Base-by-base conservation (phyloP, 2,888 invertebrate species). In the Allolobophora icterica region DNA sequence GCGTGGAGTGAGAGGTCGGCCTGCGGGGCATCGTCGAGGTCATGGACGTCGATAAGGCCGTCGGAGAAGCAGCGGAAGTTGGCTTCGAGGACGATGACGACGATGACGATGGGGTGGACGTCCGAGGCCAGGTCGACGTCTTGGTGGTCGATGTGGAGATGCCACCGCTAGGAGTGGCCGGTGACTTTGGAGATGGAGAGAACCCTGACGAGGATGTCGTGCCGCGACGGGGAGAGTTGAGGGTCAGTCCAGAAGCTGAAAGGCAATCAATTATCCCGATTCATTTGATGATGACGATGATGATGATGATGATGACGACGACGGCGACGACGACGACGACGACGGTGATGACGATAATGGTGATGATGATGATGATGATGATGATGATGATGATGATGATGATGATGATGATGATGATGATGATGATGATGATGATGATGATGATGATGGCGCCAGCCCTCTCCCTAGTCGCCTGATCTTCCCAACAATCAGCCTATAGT, bases 41-140 rank as follows among this genome's bases (percentile, higher is more conserved):
- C 84, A 83, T 34, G 30, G 84, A 45, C 13, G 90, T 42, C 40
- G 90, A 83, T 38, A 84, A 84, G 45, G 71, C 13, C 33, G 52
- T 84, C 30, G 90, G 84, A 5, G 84, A 40, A 17, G 90, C 84
- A 30, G 45, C 58, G 35, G 87, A 87, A 87, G 87, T 38, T 35
- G 87, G 34, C 38, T 87, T 87, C 35, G 87, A 35, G 3, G 87
- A 87, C 35, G 38, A 87, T 24, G 87, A 87, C 21, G 40, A 35
- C 5, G 90, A 40, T 17, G 90, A 90, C 17, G 38, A 90, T 24
- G 84, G 84, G 17, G 38, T 40, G n/a, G 90, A 84, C 17, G 90
- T 84, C 0, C 90, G 83, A 34, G 92, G 92, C 92, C 92, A 92
- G 19, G 92, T 92, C 33, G 92, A 92, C 35, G 92, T 92, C 40